phyloP scores from a whole-genome alignment of 2,888 invertebrate species.

The Tridacna crocea region DNA sequence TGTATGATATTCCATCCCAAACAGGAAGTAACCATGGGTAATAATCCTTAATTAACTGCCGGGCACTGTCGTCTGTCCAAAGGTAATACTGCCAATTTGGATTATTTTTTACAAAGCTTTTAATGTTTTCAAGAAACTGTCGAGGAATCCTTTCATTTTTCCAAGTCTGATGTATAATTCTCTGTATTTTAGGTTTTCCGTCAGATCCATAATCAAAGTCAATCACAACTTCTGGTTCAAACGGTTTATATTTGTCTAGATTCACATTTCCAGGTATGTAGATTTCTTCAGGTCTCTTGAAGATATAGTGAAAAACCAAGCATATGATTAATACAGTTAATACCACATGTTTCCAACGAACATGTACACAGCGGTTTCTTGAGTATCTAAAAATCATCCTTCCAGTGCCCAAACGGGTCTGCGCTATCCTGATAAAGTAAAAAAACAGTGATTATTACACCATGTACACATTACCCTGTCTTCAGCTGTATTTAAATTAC shows the following conservation, averaged over 20 bases:
- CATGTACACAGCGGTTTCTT: too few species aligned
- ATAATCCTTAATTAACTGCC: constrained; percentile 69
- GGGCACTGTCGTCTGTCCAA: constrained; percentile 80
- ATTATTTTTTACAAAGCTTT: constrained; percentile 73
- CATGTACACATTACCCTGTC: too few species aligned
- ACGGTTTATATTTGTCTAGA: constrained; percentile 19
- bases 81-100: constrained; percentile 81
- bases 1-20: constrained; percentile 70
- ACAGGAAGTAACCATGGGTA: constrained; percentile 72
- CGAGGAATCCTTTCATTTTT: constrained; percentile 66
- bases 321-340: not conserved
- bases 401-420: too few species aligned
- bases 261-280: constrained; percentile 15
- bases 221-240: constrained; percentile 15
- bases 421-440: too few species aligned
- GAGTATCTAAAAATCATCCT: too few species aligned
- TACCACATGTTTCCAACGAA: not conserved
- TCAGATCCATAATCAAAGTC: constrained; percentile 20
- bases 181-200: constrained; percentile 16
- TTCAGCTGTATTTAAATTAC: too few species aligned
- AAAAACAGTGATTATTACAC: too few species aligned
- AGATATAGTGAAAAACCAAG: not conserved
- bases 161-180: constrained; percentile 77
- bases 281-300: constrained; percentile 21
- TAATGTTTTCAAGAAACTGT: constrained; percentile 70